Percentiles rank a stretch among this genome's conserved stretches.
Conservation (phyloP, 2,888 invertebrate species). For the Acleris laterana region DNA sequence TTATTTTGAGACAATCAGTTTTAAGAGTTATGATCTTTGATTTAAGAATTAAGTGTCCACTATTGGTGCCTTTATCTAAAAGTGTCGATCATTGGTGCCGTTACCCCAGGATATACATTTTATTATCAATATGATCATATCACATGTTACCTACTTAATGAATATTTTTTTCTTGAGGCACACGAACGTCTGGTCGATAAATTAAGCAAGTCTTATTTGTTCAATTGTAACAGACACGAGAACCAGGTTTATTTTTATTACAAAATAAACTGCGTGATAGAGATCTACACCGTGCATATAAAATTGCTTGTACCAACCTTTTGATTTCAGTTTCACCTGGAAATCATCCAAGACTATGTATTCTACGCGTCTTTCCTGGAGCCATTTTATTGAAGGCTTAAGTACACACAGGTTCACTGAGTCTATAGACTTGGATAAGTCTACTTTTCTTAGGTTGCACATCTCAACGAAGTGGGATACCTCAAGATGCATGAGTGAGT, state of each 20-base stretch:
- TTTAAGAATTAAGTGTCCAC: no score
- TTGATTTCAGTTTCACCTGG: constrained; percentile 62
- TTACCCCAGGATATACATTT: no score
- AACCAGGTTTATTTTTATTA: neutral
- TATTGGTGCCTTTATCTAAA: no score
- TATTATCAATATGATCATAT: no score
- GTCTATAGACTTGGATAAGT: constrained; percentile 70
- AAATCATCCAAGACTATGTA: constrained; percentile 66
- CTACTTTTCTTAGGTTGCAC: constrained; percentile 85
- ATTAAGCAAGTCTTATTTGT: constrained; percentile 17
- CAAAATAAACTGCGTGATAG: neutral
- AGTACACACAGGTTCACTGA: constrained; percentile 61
- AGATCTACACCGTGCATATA: neutral
- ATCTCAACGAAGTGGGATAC: constrained; percentile 84
- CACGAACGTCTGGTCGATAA: constrained; percentile 13
- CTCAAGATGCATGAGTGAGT: constrained; percentile 75
- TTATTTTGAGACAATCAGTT: no score
- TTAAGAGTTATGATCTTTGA: no score
- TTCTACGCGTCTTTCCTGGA: constrained; percentile 59
- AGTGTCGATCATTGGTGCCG: no score
- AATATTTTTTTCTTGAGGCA: neutral
- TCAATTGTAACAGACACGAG: constrained; percentile 15
- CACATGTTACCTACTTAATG: neutral
- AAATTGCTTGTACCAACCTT: constrained; percentile 53
- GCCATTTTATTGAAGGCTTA: constrained; percentile 66